Percentiles rank a stretch among this genome's conserved stretches.
phyloP scores from a whole-genome alignment of 2,797 vertebrate species.

The Chelon labrosus region DNA sequence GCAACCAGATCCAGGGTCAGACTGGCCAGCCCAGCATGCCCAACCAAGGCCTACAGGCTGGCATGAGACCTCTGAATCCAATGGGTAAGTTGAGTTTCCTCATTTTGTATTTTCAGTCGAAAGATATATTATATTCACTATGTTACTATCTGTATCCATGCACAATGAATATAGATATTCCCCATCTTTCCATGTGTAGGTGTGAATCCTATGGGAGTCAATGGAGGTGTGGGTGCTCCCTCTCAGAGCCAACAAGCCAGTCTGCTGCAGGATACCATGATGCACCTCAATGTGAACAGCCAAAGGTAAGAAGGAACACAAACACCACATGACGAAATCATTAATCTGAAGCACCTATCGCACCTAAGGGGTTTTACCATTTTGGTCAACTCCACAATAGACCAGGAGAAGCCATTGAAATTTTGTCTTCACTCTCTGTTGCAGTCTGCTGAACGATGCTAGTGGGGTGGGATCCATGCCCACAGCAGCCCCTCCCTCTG shows the following conservation, averaged over 20 bases:
- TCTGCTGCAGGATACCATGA: conserved; percentile 94
- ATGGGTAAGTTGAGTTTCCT: conserved; percentile 86
- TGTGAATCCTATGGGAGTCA: conserved; percentile 93
- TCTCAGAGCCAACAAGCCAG: conserved; percentile 84
- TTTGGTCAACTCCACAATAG: not conserved
- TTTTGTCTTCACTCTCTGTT: not conserved
- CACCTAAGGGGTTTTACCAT: not conserved
- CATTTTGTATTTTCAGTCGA: conserved; percentile 2
- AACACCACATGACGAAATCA: not conserved
- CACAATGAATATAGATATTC: not conserved
- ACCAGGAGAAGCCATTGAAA: not conserved
- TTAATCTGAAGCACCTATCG: not conserved
- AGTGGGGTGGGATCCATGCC: conserved; percentile 91
- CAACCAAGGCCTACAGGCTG: conserved; percentile 87
- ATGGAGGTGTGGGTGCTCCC: conserved; percentile 91
- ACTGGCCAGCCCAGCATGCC: conserved; percentile 88
- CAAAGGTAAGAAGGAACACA: conserved; percentile 87
- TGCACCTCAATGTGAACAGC: conserved; percentile 93
- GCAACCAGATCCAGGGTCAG: conserved; percentile 93
- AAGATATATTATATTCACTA: not conserved
- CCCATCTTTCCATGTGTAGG: conserved; percentile 61
- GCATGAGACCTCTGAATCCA: conserved; percentile 90
- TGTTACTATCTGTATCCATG: not conserved
- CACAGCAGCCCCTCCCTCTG: conserved; percentile 91
- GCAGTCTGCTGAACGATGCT: conserved; percentile 91